These are phyloP conservation scores for Labeo calbasu DNA, from an alignment of 2,797 vertebrate species.

Conservation along the genomic window DNA sequence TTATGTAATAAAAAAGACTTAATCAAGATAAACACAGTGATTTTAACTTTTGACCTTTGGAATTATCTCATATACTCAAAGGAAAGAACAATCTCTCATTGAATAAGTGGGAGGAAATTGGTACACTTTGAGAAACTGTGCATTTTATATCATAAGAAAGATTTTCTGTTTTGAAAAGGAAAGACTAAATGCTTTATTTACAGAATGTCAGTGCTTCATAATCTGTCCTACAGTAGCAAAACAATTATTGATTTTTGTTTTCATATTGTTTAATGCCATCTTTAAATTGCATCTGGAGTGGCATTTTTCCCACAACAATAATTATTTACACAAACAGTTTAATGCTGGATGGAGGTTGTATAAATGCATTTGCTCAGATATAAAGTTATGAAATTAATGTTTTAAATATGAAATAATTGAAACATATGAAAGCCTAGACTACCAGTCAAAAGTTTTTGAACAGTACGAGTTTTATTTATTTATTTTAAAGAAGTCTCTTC, in stretches of 20 bases:
- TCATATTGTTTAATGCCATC: background rate
- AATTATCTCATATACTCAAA: conserved; percentile 28
- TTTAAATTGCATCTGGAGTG: background rate
- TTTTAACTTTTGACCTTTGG: conserved; percentile 44
- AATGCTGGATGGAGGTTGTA: background rate
- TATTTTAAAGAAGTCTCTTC: too few relatives aligned
- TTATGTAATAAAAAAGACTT: conserved; percentile 37
- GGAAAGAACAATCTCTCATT: conserved; percentile 13
- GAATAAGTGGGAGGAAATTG: conserved; percentile 27
- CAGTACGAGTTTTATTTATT: too few relatives aligned
- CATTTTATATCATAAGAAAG: conserved; percentile 9
- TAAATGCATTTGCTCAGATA: background rate
- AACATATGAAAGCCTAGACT: background rate
- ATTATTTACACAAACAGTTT: background rate
- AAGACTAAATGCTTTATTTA: background rate
- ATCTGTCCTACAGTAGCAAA: background rate
- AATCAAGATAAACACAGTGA: conserved; percentile 27
- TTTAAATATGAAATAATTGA: background rate
- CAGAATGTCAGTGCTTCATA: background rate
- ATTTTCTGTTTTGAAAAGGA: conserved; percentile 5
- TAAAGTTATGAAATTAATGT: background rate
- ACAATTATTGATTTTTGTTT: background rate
- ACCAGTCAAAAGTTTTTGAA: too few relatives aligned
- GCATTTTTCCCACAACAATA: background rate
- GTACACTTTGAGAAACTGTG: conserved; percentile 16